Evolutionary conservation across 2,113 vertebrate genomes (phyloP), one percentile per base, ranked within the genome.

Genomic region (Bucco capensis): DNA sequence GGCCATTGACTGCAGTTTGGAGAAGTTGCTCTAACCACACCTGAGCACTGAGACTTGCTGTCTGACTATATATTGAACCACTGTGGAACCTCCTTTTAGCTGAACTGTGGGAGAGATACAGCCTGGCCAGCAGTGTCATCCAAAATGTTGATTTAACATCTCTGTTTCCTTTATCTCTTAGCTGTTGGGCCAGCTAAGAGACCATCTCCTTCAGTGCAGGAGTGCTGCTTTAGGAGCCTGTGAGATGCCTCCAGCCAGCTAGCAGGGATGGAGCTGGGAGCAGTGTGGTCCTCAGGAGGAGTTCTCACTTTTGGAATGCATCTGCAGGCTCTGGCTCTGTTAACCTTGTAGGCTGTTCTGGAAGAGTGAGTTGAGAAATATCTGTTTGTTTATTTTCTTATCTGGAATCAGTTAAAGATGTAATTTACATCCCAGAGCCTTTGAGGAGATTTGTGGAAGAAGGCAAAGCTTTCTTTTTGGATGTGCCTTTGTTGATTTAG

Each of bases 331-430:
- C 37, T 46, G 71, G 25, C 53, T 84, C 12, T 0, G 49, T 72
- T 93, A 46, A 79, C n/a, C 38, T 84, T 58, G 21, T 47, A 82
- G 47, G 22, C n/a, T 89, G 73, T 94, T 90, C 47, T 87, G 86
- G 66, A 95, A 78, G 83, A 91, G 9, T 57, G 53, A 38, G 54
- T 89, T 85, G n/a, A 93, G 90, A 72, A 90, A 62, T 58, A 73
- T 0, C 0, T 6, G 2, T 49, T 82, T 38, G 30, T 80, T 88
- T 74, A 15, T 64, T 77, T 83, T 82, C 76, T 38, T 40, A 21
- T 51, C 71, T 60, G 60, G n/a, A 90, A 62, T 92, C 81, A 47
- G 38, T 85, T 87, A 76, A 57, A 87, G 40, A 25, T 0, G 1
- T 80, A 49, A 69, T 83, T 67, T 88, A 27, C 46, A 25, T 83